Conservation (phyloP, 2,113 vertebrate genomes). For the Sardina pilchardus region DNA sequence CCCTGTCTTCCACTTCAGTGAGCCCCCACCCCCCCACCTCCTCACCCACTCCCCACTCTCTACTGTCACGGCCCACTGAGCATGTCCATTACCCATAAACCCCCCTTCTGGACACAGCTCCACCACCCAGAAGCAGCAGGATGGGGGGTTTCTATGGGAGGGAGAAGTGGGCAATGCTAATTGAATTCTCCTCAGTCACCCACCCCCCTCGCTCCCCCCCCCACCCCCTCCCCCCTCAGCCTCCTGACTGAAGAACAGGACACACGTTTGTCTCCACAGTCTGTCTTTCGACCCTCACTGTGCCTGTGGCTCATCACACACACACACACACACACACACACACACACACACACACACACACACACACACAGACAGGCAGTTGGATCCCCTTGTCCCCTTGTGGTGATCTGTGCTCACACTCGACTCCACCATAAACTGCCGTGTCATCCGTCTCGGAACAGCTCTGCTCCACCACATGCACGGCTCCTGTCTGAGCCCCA, state of each 20-base stretch:
- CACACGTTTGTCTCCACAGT: neutral
- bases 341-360: too few species aligned
- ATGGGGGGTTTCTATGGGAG: neutral
- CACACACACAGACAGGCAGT: neutral
- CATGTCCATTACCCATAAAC: slow-evolving; percentile 36
- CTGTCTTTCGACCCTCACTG: neutral
- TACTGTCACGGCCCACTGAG: slow-evolving; percentile 30
- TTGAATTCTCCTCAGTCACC: neutral
- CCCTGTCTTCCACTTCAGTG: slow-evolving; percentile 10
- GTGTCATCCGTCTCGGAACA: neutral
- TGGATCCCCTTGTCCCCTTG: neutral
- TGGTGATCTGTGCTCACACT: too few species aligned
- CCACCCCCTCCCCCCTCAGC: neutral
- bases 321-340: too few species aligned
- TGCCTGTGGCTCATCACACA: too few species aligned
- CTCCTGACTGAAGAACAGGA: neutral
- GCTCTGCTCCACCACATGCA: neutral
- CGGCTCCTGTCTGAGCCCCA: too few species aligned
- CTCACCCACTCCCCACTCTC: slow-evolving; percentile 26
- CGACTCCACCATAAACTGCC: too few species aligned
- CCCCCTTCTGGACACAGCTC: neutral
- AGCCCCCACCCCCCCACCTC: neutral
- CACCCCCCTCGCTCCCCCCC: too few species aligned
- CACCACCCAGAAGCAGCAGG: neutral
- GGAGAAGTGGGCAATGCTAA: neutral